Conservation (phyloP, 53 echinoderm and acorn worm species). For the Holothuria leucospilota region DNA sequence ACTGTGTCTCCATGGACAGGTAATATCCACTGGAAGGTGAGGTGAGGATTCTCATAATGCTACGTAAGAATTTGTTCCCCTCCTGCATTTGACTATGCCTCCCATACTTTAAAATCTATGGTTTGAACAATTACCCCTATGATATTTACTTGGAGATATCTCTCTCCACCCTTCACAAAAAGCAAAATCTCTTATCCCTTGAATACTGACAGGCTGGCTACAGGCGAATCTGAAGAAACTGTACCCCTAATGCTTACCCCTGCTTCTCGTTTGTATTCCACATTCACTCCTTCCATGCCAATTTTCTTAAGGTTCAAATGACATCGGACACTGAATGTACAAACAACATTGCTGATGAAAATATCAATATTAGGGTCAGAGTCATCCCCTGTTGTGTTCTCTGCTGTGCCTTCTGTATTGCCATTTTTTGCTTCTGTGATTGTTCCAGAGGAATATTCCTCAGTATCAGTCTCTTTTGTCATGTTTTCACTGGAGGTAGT, state of each 20-base stretch:
- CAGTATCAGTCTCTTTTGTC: neutral
- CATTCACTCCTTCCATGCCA: constrained; percentile 82
- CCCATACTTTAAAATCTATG: too few species aligned
- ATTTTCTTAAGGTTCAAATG: constrained; percentile 92
- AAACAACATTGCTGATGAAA: constrained; percentile 95
- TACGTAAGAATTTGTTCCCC: too few species aligned
- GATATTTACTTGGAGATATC: too few species aligned
- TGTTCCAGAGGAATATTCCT: neutral
- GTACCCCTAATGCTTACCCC: constrained; percentile 72
- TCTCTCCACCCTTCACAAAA: too few species aligned
- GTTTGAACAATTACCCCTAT: too few species aligned
- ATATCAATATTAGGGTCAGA: constrained; percentile 74
- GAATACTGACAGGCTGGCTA: too few species aligned
- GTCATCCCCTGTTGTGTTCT: neutral
- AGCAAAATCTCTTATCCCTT: too few species aligned
- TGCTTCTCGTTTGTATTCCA: constrained; percentile 90
- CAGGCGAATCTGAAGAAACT: too few species aligned
- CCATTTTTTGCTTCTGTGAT: constrained; percentile 7
- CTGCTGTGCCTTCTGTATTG: neutral
- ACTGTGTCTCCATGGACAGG: too few species aligned
- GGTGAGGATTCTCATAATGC: too few species aligned
- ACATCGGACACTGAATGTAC: constrained; percentile 87
- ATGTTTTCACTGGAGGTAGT: neutral
- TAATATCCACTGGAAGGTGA: too few species aligned
- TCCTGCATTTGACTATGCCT: too few species aligned